phyloP scores from a whole-genome alignment of 2,888 invertebrate genomes.

The Apotomis turbidana region DNA sequence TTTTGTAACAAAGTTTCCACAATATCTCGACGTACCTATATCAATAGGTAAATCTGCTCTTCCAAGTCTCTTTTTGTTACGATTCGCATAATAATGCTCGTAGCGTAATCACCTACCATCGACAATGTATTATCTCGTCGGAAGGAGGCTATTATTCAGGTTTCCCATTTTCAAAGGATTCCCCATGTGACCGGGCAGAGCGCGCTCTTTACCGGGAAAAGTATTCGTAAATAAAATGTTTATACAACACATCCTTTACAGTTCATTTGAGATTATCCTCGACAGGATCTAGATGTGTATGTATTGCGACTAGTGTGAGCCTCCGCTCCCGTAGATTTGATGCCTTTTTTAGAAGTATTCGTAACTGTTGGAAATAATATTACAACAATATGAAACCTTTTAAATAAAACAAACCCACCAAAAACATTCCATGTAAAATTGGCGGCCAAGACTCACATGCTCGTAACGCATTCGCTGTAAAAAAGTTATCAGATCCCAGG shows the following conservation, averaged over 20 bases:
- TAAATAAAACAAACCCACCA: too few species aligned
- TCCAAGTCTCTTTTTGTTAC: slow-evolving; percentile 31
- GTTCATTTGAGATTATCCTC: slow-evolving; percentile 31
- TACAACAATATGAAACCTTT: too few species aligned
- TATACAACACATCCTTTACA: slow-evolving; percentile 28
- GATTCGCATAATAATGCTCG: slow-evolving; percentile 38
- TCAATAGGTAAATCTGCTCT: slow-evolving; percentile 17
- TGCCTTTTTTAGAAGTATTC: background rate
- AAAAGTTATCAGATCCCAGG: too few species aligned
- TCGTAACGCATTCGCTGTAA: too few species aligned
- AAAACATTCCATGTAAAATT: too few species aligned
- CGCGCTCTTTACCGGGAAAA: slow-evolving; percentile 39
- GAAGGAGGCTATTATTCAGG: slow-evolving; percentile 42
- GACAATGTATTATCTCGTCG: slow-evolving; percentile 42
- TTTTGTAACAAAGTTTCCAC: slow-evolving; percentile 5
- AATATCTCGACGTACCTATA: background rate
- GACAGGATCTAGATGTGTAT: slow-evolving; percentile 5
- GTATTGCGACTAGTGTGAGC: background rate
- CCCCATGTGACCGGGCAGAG: slow-evolving; percentile 41
- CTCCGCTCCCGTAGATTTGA: background rate
- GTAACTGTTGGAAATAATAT: too few species aligned
- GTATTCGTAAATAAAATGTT: slow-evolving; percentile 37
- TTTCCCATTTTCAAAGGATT: slow-evolving; percentile 42
- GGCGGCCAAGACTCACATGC: too few species aligned
- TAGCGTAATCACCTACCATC: slow-evolving; percentile 39